phyloP scores from a whole-genome alignment of 2,797 vertebrate genomes.

The Dallia pectoralis region DNA sequence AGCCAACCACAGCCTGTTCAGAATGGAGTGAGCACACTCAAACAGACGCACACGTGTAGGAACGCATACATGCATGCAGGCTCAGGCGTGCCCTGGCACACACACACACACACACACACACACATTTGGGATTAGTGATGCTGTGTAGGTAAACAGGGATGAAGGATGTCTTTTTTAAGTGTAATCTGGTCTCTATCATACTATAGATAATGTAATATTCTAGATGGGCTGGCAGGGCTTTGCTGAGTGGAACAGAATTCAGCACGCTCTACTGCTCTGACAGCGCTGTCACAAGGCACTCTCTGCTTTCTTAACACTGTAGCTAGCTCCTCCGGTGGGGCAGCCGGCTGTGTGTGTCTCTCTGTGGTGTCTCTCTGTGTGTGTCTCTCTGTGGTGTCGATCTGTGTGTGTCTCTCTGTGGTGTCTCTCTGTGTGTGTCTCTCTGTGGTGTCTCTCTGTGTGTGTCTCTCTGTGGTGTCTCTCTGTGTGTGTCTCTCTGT shows the following conservation, averaged over 20 bases:
- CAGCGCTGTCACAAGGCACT: neutral
- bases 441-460: neutral
- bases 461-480: neutral
- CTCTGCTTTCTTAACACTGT: neutral
- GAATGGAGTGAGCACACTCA: too few relatives aligned
- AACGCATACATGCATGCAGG: too few relatives aligned
- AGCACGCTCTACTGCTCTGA: neutral
- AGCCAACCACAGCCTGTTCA: too few relatives aligned
- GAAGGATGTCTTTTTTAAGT: neutral
- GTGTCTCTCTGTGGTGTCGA: neutral
- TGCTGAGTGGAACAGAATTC: neutral
- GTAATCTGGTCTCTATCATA: neutral
- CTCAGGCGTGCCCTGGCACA: neutral
- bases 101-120: constrained; percentile 6
- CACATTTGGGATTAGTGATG: neutral
- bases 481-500: neutral
- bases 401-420: neutral
- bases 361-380: neutral
- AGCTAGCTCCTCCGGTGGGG: neutral
- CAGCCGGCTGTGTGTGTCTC: neutral
- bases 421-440: neutral
- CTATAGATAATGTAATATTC: neutral
- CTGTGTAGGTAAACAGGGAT: neutral
- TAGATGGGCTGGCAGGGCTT: neutral
- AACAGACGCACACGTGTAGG: too few relatives aligned